phyloP scores from a whole-genome alignment of 2,797 vertebrate species.

The Acipenser transmontanus region DNA sequence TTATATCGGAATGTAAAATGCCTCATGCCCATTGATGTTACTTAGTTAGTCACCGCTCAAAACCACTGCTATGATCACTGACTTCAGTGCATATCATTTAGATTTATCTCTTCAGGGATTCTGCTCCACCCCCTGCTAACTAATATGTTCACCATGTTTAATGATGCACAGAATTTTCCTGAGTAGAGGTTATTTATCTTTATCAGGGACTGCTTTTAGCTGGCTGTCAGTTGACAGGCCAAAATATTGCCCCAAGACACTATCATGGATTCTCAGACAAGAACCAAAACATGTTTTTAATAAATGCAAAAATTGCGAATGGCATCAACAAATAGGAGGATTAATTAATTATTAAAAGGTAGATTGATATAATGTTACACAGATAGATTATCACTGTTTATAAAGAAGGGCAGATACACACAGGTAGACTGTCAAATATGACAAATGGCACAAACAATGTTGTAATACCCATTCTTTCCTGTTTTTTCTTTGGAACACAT shows the following conservation, averaged over 20 bases:
- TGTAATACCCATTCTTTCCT: too few species aligned
- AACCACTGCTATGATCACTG: conserved; percentile 69
- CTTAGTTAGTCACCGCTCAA: conserved; percentile 63
- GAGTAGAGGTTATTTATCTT: conserved; percentile 86
- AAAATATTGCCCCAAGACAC: conserved; percentile 27
- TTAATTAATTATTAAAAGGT: not conserved
- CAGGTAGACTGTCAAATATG: not conserved
- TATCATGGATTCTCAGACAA: conserved; percentile 3
- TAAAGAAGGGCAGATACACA: not conserved
- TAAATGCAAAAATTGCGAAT: not conserved
- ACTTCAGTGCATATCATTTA: conserved; percentile 69
- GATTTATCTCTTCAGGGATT: conserved; percentile 77
- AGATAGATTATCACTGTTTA: not conserved
- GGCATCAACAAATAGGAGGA: not conserved
- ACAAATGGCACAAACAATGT: not conserved
- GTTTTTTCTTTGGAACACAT: too few species aligned
- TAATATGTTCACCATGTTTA: conserved; percentile 85
- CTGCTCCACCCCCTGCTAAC: conserved; percentile 69
- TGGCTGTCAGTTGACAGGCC: conserved; percentile 64
- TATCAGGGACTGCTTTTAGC: conserved; percentile 66
- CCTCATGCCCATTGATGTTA: conserved; percentile 66
- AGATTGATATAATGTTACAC: too few species aligned
- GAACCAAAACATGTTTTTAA: not conserved
- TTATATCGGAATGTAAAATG: conserved; percentile 66
- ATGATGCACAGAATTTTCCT: conserved; percentile 85